Percentiles rank a stretch among this genome's conserved stretches.
phyloP scores from a whole-genome alignment of 2,797 vertebrate species.

The Coendou prehensilis region DNA sequence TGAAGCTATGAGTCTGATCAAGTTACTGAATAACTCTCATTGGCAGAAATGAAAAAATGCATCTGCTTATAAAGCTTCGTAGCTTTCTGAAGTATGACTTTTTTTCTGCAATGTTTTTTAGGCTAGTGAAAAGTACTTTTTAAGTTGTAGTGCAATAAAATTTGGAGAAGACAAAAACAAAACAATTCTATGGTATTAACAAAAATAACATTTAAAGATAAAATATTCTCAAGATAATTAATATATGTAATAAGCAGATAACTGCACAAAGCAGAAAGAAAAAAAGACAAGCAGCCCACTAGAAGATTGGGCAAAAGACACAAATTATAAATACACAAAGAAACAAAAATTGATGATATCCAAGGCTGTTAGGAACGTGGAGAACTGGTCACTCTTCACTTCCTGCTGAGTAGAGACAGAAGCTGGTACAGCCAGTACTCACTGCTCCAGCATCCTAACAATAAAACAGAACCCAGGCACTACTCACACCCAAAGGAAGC shows the following conservation, averaged over 20 bases:
- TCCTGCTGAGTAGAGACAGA: background rate
- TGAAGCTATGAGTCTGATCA: slow-evolving; percentile 48
- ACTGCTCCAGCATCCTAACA: slow-evolving; percentile 3
- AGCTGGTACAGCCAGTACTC: background rate
- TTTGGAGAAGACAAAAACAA: background rate
- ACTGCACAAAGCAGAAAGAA: slow-evolving; percentile 24
- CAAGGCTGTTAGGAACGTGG: background rate
- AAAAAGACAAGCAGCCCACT: background rate
- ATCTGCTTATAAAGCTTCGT: slow-evolving; percentile 4
- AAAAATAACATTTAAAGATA: slow-evolving; percentile 49
- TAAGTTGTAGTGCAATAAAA: slow-evolving; percentile 60
- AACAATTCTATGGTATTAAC: slow-evolving; percentile 41
- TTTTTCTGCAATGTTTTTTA: slow-evolving; percentile 29
- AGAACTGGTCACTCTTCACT: background rate
- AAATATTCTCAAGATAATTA: slow-evolving; percentile 66
- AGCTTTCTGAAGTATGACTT: background rate
- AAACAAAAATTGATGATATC: background rate
- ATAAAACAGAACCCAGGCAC: background rate
- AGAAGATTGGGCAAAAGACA: slow-evolving; percentile 51
- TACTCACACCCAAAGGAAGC: background rate
- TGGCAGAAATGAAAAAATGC: slow-evolving; percentile 24
- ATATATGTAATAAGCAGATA: slow-evolving; percentile 39
- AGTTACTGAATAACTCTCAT: slow-evolving; percentile 10
- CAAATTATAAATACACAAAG: slow-evolving; percentile 25
- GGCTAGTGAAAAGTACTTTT: slow-evolving; percentile 25